Conservation (phyloP, 1,140 invertebrate genomes). For the Neodiprion fabricii region DNA sequence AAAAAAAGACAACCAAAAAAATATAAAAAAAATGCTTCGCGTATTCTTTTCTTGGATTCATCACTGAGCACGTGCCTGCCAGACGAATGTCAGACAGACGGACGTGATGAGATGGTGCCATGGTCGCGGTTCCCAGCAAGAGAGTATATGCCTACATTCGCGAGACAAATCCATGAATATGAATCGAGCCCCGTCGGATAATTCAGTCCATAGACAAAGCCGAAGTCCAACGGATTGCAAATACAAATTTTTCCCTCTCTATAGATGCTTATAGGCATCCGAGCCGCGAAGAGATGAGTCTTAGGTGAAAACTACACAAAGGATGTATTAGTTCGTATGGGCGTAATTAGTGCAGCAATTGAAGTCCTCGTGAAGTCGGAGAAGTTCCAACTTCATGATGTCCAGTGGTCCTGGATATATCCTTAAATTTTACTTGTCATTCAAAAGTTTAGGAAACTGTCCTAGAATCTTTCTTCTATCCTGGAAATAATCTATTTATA, state of each 20-base stretch:
- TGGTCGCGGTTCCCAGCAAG: constrained; percentile 47
- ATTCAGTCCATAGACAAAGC: constrained; percentile 45
- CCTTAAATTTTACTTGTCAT: too few species aligned
- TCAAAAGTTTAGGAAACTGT: too few species aligned
- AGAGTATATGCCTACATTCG: constrained; percentile 37
- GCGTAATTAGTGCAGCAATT: too few species aligned
- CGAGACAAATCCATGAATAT: constrained; percentile 42
- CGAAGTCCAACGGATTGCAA: constrained; percentile 33
- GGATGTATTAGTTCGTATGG: too few species aligned
- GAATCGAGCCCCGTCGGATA: constrained; percentile 46
- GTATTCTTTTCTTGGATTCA: background rate
- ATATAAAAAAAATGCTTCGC: background rate
- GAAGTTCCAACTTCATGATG: too few species aligned
- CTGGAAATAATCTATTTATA: too few species aligned
- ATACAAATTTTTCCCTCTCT: constrained; percentile 9
- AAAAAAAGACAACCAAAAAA: background rate
- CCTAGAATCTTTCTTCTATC: too few species aligned
- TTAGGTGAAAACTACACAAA: too few species aligned
- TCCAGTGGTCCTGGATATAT: too few species aligned
- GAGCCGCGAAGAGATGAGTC: too few species aligned
- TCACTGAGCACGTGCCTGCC: background rate
- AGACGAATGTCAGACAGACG: background rate
- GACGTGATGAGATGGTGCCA: constrained; percentile 46
- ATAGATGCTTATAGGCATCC: too few species aligned
- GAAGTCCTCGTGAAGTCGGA: too few species aligned